phyloP scores from a whole-genome alignment of 2,888 invertebrate genomes.

The Cephus spinipes region DNA sequence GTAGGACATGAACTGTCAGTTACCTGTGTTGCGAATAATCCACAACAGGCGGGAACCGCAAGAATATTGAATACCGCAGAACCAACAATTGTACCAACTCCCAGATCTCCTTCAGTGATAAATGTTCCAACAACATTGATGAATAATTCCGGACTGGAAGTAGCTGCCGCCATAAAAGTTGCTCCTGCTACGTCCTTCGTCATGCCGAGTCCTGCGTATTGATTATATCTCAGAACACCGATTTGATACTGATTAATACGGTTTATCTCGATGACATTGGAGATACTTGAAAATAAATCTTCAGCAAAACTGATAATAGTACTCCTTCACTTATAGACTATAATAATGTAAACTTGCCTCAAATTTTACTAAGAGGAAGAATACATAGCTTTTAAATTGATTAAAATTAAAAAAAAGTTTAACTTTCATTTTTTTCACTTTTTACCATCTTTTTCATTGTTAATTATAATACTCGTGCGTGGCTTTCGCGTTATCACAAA shows the following conservation, averaged over 20 bases:
- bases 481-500: too few species aligned
- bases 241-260: background rate
- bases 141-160: slow-evolving; percentile 88
- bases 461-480: too few species aligned
- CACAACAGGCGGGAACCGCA: slow-evolving; percentile 82
- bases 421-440: too few species aligned
- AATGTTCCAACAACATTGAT: slow-evolving; percentile 87
- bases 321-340: background rate
- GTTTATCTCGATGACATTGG: background rate
- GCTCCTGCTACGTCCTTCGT: slow-evolving; percentile 87
- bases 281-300: background rate
- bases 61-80: slow-evolving; percentile 84
- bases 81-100: slow-evolving; percentile 82
- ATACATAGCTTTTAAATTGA: too few species aligned
- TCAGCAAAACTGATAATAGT: background rate
- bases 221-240: background rate
- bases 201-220: slow-evolving; percentile 71
- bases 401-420: too few species aligned
- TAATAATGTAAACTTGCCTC: background rate
- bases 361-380: background rate
- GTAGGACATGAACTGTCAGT: background rate
- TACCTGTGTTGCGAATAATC: slow-evolving; percentile 82
- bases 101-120: slow-evolving; percentile 81
- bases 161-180: slow-evolving; percentile 92
- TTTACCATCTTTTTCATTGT: too few species aligned